phyloP scores from a whole-genome alignment of 2,797 vertebrate species.

The Phrynocephalus forsythii region DNA sequence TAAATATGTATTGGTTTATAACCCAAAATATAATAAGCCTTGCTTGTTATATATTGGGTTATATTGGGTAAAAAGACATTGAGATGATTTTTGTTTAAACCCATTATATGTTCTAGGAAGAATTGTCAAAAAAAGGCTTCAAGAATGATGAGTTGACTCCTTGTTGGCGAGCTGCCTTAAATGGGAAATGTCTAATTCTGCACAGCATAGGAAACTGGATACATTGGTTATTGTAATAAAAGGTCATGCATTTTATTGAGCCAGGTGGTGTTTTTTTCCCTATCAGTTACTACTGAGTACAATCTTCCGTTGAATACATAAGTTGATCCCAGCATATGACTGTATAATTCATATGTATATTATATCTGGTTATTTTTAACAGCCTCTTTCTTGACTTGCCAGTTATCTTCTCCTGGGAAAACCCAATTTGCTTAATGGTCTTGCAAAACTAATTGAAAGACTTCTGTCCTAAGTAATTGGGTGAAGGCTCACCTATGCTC shows the following conservation, averaged over 20 bases:
- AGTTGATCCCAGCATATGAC: slow-evolving; percentile 8
- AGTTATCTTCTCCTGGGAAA: slow-evolving; percentile 58
- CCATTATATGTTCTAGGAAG: neutral
- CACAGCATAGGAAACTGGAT: neutral
- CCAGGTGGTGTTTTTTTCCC: neutral
- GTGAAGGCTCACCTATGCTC: slow-evolving; percentile 66
- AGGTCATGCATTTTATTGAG: neutral
- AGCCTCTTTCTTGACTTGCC: slow-evolving; percentile 57
- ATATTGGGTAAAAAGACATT: neutral
- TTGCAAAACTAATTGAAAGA: slow-evolving; percentile 70
- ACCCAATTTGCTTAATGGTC: slow-evolving; percentile 68
- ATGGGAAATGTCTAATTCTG: neutral
- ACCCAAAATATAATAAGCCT: neutral
- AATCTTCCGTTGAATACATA: neutral
- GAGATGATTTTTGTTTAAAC: slow-evolving; percentile 10
- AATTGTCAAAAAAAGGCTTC: slow-evolving; percentile 16
- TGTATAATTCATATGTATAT: slow-evolving; percentile 14
- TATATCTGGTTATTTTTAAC: slow-evolving; percentile 45
- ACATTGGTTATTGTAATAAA: neutral
- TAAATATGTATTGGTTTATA: neutral
- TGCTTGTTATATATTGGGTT: neutral
- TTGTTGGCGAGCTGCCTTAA: slow-evolving; percentile 4
- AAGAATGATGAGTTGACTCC: neutral
- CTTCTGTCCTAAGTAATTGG: slow-evolving; percentile 48
- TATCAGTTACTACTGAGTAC: neutral